phyloP scores from a whole-genome alignment of 2,113 vertebrate species.

The Alectura lathami region DNA sequence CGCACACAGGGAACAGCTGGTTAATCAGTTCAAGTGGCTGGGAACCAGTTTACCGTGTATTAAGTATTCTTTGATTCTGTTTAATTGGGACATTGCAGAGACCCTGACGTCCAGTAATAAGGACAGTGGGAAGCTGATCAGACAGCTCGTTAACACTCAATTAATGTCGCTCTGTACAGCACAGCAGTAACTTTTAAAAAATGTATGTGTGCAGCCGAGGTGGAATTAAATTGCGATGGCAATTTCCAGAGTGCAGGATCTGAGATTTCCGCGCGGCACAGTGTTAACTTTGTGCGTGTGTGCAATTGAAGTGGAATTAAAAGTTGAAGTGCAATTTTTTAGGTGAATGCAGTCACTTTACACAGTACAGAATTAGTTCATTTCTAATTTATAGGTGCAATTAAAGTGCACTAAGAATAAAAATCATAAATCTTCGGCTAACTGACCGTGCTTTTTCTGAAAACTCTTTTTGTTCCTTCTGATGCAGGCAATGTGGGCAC shows the following conservation, averaged over 20 bases:
- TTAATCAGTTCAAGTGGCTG: constrained; percentile 51
- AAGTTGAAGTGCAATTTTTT: constrained; percentile 43
- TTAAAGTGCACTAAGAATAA: constrained; percentile 62
- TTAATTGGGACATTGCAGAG: constrained; percentile 63
- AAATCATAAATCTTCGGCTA: constrained; percentile 50
- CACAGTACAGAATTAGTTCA: constrained; percentile 44
- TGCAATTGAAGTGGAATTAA: constrained; percentile 62
- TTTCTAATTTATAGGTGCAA: constrained; percentile 78
- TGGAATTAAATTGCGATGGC: constrained; percentile 56
- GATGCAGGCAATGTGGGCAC: background rate
- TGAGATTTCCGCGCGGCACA: background rate
- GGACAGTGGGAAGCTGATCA: constrained; percentile 74
- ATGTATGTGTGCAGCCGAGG: constrained; percentile 59
- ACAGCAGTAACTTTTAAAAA: constrained; percentile 73
- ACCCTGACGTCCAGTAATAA: constrained; percentile 67
- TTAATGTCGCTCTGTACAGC: constrained; percentile 71
- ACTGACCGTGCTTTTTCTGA: background rate
- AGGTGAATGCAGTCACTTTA: constrained; percentile 62
- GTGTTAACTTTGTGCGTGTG: background rate
- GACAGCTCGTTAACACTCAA: constrained; percentile 80
- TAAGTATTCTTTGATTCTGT: constrained; percentile 58
- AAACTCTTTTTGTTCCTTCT: constrained; percentile 27
- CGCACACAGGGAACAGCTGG: constrained; percentile 31
- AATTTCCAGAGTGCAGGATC: constrained; percentile 50
- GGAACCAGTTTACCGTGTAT: constrained; percentile 27